A percentile compares a stretch with the other conserved stretches of the same genome.
These are phyloP conservation scores for Aphelocoma californica DNA, from an alignment of 2,797 vertebrate genomes.

Conservation along the genomic window DNA sequence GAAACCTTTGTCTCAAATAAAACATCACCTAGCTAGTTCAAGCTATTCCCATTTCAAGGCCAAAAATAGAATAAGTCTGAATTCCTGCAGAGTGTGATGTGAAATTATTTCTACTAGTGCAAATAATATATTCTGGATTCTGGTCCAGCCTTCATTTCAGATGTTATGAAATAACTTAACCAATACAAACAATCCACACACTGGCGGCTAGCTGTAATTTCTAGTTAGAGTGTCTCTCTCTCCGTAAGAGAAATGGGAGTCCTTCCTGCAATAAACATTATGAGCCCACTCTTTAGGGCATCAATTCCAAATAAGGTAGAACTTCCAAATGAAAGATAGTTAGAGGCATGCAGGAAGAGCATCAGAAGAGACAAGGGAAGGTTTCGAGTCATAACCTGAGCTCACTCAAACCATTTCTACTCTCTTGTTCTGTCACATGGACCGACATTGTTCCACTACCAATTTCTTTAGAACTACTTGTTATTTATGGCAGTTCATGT, in stretches of 20 bases:
- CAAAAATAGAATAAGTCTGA: conserved; percentile 5
- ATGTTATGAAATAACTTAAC: neutral
- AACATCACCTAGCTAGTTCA: conserved; percentile 2
- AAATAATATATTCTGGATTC: neutral
- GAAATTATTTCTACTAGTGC: conserved; percentile 16
- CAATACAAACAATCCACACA: neutral
- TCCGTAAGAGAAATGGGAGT: neutral
- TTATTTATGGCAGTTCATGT: neutral
- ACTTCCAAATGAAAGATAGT: neutral
- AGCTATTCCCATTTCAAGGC: neutral
- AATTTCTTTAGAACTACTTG: neutral
- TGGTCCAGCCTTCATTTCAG: neutral
- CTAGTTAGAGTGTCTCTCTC: neutral
- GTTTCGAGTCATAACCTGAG: neutral
- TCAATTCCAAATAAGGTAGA: neutral
- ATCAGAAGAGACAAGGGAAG: neutral
- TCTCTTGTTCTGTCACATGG: neutral
- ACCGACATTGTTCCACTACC: neutral
- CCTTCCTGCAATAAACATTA: neutral
- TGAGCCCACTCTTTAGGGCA: neutral
- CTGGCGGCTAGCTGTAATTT: neutral
- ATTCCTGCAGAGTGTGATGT: neutral
- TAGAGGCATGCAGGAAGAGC: neutral
- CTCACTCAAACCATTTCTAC: neutral
- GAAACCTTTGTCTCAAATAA: conserved; percentile 46